These are phyloP conservation scores for Channa maculata DNA, from an alignment of 2,113 vertebrate genomes.

Conservation along the genomic window DNA sequence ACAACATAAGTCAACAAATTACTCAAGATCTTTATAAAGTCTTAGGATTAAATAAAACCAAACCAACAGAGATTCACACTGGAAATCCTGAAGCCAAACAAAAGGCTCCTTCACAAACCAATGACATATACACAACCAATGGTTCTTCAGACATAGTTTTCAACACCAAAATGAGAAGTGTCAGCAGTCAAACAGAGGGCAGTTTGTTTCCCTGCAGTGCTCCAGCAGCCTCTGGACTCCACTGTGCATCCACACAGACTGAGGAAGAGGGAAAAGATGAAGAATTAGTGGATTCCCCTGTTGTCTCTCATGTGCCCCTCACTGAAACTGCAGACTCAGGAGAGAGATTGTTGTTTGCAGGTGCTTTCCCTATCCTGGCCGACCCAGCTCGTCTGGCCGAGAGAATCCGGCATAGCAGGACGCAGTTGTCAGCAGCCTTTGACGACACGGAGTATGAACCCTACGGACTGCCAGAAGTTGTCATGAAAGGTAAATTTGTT, in stretches of 20 bases:
- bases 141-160: not conserved
- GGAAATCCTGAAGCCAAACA: constrained; percentile 28
- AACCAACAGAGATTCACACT: constrained; percentile 20
- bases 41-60: constrained; percentile 37
- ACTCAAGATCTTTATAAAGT: constrained; percentile 35
- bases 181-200: constrained; percentile 78
- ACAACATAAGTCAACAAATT: constrained; percentile 31
- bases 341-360: constrained; percentile 64
- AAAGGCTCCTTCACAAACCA: not conserved
- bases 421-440: constrained; percentile 83
- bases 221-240: not conserved
- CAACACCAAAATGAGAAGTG: constrained; percentile 45
- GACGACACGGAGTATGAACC: constrained; percentile 87
- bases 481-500: constrained; percentile 83
- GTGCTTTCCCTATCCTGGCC: constrained; percentile 79
- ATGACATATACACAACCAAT: constrained; percentile 1
- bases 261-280: constrained; percentile 37
- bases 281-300: constrained; percentile 46
- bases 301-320: constrained; percentile 32
- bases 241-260: constrained; percentile 70
- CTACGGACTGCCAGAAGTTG: constrained; percentile 86
- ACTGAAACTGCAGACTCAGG: not conserved
- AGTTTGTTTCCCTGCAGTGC: not conserved
- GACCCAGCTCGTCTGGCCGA: constrained; percentile 83
- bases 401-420: constrained; percentile 80